Evolutionary conservation across 2,888 invertebrate genomes (phyloP).

Genomic region (Plebejus anna): DNA sequence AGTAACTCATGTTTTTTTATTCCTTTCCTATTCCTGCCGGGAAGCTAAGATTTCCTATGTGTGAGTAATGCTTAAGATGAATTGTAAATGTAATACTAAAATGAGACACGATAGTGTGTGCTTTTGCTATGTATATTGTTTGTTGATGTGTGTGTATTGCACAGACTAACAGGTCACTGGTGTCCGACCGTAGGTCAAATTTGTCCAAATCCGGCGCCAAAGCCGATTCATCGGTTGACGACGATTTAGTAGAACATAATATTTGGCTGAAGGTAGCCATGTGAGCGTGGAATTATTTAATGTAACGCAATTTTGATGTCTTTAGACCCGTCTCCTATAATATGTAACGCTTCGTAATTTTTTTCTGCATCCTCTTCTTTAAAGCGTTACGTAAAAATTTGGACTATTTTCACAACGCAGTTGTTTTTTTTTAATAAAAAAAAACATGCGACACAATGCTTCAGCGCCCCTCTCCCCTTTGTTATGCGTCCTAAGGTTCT

Average conservation of each 20-base stretch:
- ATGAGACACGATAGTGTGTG: neutral
- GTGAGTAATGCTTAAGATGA: conserved; percentile 2
- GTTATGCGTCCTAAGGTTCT: neutral
- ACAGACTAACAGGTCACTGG: conserved; percentile 12
- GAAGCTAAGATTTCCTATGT: conserved; percentile 35
- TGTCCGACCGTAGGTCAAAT: too few relatives aligned
- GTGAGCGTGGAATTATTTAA: neutral
- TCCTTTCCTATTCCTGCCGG: conserved; percentile 28
- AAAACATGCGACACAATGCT: neutral
- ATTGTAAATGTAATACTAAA: neutral
- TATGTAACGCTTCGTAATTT: neutral
- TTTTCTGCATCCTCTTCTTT: too few relatives aligned
- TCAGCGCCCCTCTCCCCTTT: neutral
- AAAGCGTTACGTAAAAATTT: too few relatives aligned
- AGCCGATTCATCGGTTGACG: too few relatives aligned
- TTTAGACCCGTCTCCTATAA: neutral
- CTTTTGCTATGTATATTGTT: conserved; percentile 8
- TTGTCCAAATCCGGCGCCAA: too few relatives aligned
- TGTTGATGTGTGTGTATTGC: conserved; percentile 32
- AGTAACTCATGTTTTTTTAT: conserved; percentile 24
- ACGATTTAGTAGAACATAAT: neutral
- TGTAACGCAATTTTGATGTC: neutral
- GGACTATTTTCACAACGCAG: too few relatives aligned
- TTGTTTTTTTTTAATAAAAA: too few relatives aligned
- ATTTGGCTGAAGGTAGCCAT: neutral